Conservation (phyloP, 1,140 invertebrate species). For the Chironomus tepperi region DNA sequence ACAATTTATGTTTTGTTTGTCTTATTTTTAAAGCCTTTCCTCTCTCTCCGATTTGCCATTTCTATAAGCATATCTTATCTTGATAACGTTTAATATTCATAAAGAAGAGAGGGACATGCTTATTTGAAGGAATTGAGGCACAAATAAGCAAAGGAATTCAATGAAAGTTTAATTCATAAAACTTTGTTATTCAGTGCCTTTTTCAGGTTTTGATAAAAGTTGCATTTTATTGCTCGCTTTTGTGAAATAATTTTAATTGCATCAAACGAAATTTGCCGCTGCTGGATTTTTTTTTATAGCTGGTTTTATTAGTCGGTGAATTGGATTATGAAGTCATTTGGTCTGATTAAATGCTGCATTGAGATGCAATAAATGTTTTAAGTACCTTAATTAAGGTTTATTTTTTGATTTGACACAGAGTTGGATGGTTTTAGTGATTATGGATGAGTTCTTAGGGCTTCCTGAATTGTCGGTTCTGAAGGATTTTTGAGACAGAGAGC, state of each 20-base stretch:
- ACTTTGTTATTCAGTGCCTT: neutral
- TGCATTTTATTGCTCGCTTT: neutral
- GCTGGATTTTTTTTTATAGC: neutral
- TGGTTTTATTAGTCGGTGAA: no score
- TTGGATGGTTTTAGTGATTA: no score
- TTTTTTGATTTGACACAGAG: neutral
- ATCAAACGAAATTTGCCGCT: conserved; percentile 13
- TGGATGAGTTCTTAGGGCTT: no score
- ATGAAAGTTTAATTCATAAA: neutral
- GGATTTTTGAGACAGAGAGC: no score
- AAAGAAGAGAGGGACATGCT: neutral
- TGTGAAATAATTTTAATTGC: conserved; percentile 23
- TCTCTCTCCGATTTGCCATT: neutral
- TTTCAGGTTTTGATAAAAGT: neutral
- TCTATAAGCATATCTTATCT: neutral
- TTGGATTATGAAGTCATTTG: no score
- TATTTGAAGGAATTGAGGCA: neutral
- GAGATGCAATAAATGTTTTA: no score
- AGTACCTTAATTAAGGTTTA: neutral
- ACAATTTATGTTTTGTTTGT: conserved; percentile 23
- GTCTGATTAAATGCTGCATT: no score
- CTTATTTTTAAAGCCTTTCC: neutral
- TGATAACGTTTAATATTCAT: conserved; percentile 16
- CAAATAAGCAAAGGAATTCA: neutral
- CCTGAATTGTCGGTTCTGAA: no score